A percentile compares a stretch with the other conserved stretches of the same genome.
phyloP scores from a whole-genome alignment of 2,797 vertebrate genomes.

The Sebastes oblongus region DNA sequence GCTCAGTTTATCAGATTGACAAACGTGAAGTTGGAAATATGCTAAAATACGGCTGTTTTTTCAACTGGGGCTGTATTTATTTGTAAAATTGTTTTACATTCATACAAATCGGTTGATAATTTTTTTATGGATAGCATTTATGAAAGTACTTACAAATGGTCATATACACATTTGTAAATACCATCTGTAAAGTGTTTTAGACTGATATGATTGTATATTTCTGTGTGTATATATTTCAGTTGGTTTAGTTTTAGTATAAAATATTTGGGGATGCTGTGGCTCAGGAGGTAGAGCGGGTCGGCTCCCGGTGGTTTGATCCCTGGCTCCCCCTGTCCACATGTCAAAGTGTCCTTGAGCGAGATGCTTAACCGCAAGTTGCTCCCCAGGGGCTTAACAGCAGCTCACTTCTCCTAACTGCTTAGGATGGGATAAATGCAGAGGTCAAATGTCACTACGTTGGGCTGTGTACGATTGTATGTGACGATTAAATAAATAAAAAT shows the following conservation, averaged over 20 bases:
- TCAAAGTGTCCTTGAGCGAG: background rate
- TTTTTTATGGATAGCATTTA: background rate
- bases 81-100: background rate
- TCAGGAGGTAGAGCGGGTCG: background rate
- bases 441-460: background rate
- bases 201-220: background rate
- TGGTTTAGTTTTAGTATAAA: background rate
- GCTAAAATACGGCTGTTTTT: background rate
- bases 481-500: background rate
- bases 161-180: background rate
- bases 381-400: no score
- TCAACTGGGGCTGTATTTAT: background rate
- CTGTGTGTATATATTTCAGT: background rate
- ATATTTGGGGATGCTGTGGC: no score
- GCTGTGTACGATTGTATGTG: background rate
- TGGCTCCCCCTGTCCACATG: background rate
- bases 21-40: background rate
- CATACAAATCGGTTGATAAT: background rate
- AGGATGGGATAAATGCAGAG: background rate
- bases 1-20: background rate
- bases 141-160: background rate
- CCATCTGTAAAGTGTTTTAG: background rate
- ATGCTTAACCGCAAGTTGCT: background rate
- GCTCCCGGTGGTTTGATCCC: background rate
- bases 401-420: no score